phyloP scores from a whole-genome alignment of 2,113 vertebrate species.

The Atractosteus spatula region DNA sequence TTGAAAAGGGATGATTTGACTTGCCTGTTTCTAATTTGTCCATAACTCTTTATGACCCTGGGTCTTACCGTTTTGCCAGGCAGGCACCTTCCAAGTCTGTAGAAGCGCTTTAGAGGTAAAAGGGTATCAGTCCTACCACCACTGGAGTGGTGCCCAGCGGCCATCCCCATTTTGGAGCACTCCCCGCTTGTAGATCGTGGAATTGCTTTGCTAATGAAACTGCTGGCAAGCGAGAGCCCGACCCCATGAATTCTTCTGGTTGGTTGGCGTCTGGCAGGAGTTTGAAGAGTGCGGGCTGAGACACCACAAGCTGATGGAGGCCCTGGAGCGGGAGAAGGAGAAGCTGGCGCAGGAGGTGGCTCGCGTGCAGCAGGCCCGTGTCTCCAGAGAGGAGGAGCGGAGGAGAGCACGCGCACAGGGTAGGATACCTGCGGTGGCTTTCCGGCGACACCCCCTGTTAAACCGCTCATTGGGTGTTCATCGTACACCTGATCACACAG shows the following conservation, averaged over 20 bases:
- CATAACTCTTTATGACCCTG: too few relatives aligned
- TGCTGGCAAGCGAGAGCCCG: not conserved
- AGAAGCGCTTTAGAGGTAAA: too few relatives aligned
- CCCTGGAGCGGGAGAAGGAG: constrained; percentile 16
- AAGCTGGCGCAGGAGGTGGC: constrained; percentile 19
- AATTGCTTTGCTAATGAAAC: not conserved
- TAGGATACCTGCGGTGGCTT: not conserved
- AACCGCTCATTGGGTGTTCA: too few relatives aligned
- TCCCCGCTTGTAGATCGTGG: too few relatives aligned
- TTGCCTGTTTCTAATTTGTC: not conserved
- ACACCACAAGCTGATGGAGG: constrained; percentile 21
- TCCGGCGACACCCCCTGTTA: too few relatives aligned
- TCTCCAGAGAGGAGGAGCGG: constrained; percentile 1
- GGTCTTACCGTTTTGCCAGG: too few relatives aligned
- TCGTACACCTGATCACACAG: too few relatives aligned
- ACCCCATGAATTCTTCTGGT: not conserved
- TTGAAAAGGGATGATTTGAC: not conserved
- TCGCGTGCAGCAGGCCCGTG: constrained; percentile 7
- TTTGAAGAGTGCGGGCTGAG: constrained; percentile 12
- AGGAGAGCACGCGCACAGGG: not conserved
- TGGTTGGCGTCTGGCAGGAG: not conserved
- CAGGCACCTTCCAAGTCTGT: too few relatives aligned
- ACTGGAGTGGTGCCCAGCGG: too few relatives aligned
- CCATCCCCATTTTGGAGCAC: too few relatives aligned
- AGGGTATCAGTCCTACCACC: too few relatives aligned